A percentile compares a stretch with the other conserved stretches of the same genome.
Evolutionary conservation across 2,888 invertebrate species (phyloP).

Genomic region (Tolmerus cingulatus): DNA sequence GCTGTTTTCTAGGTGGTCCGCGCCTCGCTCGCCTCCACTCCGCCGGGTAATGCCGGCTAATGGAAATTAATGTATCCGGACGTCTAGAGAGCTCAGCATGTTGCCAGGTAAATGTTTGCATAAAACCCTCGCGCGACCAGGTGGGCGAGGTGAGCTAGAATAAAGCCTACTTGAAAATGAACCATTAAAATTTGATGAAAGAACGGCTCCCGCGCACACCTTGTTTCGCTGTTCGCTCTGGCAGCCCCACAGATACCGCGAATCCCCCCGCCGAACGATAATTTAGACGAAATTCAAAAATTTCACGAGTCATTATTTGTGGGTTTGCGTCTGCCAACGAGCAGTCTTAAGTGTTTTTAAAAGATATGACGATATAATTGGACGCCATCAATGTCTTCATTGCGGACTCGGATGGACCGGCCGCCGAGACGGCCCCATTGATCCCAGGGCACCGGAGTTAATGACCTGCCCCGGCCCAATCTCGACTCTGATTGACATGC

Average conservation of each 20-base stretch:
- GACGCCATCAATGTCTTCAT: constrained; percentile 37
- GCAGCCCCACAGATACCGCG: neutral
- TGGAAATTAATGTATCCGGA: constrained; percentile 36
- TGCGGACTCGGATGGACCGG: neutral
- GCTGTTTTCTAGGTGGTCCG: neutral
- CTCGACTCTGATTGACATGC: constrained; percentile 22
- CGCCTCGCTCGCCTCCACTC: neutral
- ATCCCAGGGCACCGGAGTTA: neutral
- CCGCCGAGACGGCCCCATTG: neutral
- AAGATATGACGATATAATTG: constrained; percentile 41
- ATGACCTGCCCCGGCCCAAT: constrained; percentile 11
- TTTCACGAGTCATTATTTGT: constrained; percentile 40
- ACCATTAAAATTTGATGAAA: constrained; percentile 32
- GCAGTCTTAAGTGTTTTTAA: constrained; percentile 37
- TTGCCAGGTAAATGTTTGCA: constrained; percentile 20
- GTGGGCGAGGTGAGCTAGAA: neutral
- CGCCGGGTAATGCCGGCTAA: constrained; percentile 18
- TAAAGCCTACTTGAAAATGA: neutral
- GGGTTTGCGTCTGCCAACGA: neutral
- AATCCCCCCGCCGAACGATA: neutral
- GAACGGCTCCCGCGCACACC: neutral
- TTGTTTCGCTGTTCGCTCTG: neutral
- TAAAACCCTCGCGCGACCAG: neutral
- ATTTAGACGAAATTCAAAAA: constrained; percentile 14
- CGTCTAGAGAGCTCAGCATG: constrained; percentile 19